Conservation (phyloP, 2,888 invertebrate genomes). For the Drosophila quasianomalipes region DNA sequence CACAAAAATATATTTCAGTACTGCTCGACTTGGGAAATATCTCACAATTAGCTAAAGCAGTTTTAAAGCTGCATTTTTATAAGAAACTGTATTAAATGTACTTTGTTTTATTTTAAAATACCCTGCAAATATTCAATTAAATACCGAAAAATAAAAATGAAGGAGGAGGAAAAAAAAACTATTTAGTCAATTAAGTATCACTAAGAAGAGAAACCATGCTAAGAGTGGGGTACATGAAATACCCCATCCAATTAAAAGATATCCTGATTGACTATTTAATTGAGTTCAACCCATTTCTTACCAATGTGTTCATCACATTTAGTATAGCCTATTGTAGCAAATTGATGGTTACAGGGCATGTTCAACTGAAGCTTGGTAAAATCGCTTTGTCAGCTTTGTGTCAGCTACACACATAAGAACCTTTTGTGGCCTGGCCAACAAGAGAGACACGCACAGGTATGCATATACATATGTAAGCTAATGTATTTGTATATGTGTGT, state of each 20-base stretch:
- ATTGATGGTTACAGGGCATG: slow-evolving; percentile 30
- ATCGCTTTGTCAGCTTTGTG: slow-evolving; percentile 62
- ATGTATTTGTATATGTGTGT: slow-evolving; percentile 1
- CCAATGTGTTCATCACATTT: neutral
- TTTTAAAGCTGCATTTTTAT: neutral
- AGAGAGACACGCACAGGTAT: slow-evolving; percentile 12
- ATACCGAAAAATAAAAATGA: neutral
- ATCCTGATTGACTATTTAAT: neutral
- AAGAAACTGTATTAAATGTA: too few species aligned
- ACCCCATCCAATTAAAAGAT: neutral
- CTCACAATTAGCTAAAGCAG: neutral
- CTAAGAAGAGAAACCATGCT: neutral
- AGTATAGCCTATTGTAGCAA: neutral
- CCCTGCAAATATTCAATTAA: neutral
- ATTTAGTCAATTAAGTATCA: neutral
- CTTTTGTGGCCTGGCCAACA: slow-evolving; percentile 46
- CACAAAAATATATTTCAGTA: neutral
- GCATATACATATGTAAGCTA: neutral
- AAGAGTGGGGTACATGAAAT: neutral
- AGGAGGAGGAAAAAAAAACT: too few species aligned
- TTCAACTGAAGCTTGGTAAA: slow-evolving; percentile 41
- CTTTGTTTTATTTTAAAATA: too few species aligned
- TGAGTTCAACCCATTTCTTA: neutral
- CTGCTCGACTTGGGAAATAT: slow-evolving; percentile 11
- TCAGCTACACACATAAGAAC: slow-evolving; percentile 34